Evolutionary conservation across 2,888 invertebrate genomes (phyloP).

Genomic region (Mayetiola destructor): DNA sequence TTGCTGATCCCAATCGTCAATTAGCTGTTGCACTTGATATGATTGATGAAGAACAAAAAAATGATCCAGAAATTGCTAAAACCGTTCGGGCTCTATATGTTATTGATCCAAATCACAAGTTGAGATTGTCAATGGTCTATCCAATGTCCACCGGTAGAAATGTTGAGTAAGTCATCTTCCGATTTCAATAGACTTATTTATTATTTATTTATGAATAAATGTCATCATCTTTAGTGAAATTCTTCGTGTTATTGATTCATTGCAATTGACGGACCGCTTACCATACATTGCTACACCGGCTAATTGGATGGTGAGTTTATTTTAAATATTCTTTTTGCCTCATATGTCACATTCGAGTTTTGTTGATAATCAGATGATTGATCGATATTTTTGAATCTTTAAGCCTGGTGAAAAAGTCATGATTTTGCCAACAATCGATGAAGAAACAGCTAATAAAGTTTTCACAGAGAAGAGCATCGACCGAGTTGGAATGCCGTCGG

Average conservation of each 20-base stretch:
- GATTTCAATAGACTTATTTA: constrained; percentile 2
- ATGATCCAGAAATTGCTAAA: constrained; percentile 47
- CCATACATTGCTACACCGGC: constrained; percentile 72
- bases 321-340: background rate
- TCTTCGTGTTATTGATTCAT: constrained; percentile 64
- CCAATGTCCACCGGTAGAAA: constrained; percentile 76
- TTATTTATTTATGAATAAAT: constrained; percentile 14
- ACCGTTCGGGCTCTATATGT: constrained; percentile 66
- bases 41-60: constrained; percentile 59
- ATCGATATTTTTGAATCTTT: background rate
- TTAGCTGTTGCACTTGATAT: constrained; percentile 61
- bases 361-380: background rate
- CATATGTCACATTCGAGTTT: no score
- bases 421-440: constrained; percentile 57
- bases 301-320: constrained; percentile 57
- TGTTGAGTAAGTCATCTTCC: constrained; percentile 53
- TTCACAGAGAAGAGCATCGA: constrained; percentile 56
- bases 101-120: constrained; percentile 62
- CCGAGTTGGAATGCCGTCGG: constrained; percentile 57
- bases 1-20: constrained; percentile 57
- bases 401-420: constrained; percentile 61
- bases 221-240: constrained; percentile 49
- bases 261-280: constrained; percentile 56
- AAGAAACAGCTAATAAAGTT: constrained; percentile 46
- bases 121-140: constrained; percentile 68